Evolutionary conservation across 2,113 vertebrate genomes (phyloP), one percentile per base, ranked within the genome.

Genomic region (Serilophus lunatus): DNA sequence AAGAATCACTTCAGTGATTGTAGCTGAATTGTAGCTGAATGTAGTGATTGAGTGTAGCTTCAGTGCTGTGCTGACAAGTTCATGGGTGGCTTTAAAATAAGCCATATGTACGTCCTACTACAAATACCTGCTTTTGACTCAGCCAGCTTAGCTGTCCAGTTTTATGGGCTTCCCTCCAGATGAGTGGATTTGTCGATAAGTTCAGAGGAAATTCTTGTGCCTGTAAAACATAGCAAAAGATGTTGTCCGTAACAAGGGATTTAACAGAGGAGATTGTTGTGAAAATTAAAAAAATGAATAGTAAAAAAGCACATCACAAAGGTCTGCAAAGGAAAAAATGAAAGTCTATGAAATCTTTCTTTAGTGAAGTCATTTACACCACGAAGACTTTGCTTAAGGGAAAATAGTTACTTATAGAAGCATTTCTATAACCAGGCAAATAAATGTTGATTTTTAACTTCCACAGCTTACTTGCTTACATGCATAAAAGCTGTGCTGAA

Each of bases 71-170:
- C 75, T 83, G 76, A 66, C 17, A 10, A 56, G 23, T 72, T 84
- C 33, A n/a, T 65, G 49, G 13, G 28, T 85, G 72, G 45, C 45
- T 88, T 94, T 82, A 92, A 82, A 96, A 75, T 77, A 87, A 75
- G 82, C 69, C 31, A 4, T 83, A 16, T 79, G 16, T 51, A 19
- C 31, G 16, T 31, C 11, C 1, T 49, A 22, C 65, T 74, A 18
- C 54, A 78, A 86, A 60, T 86, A 44, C 12, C 45, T 5, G 29
- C 59, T 71, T 2, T 71, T 0, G 0, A 47, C 51, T 49, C 31
- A 49, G 59, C 60, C 88, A 75, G 29, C 60, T 85, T 45, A 23
- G 29, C 54, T 91, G 77, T 69, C 79, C 47, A 12, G 13, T 90
- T 90, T 59, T 82, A 49, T 70, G 69, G 60, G 26, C 51, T 86